Percentiles rank a stretch among this genome's conserved stretches.
These are phyloP conservation scores for rat (Rattus norvegicus) DNA, from an alignment of 2,113 vertebrate species.

Conservation along the genomic window GRCr8 NC_086023.1:52704501-52705000, in stretches of 20 bases:
- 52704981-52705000: conserved; percentile 68
- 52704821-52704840: conserved; percentile 30
- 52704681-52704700: not conserved
- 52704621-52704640: not conserved
- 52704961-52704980: conserved; percentile 76
- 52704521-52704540: not conserved
- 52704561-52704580: conserved; percentile 33
- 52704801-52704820: not conserved
- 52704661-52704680: not conserved
- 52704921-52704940: conserved; percentile 69
- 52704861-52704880: conserved; percentile 47
- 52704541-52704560: not conserved
- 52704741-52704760: not conserved
- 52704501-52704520: conserved; percentile 13
- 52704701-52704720: conserved; percentile 24
- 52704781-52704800: not conserved
- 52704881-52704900: not conserved
- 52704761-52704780: conserved; percentile 28
- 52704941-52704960: conserved; percentile 43
- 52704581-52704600: conserved; percentile 48
- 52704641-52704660: not conserved
- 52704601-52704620: conserved; percentile 20
- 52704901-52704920: conserved; percentile 31
- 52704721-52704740: not conserved
- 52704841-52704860: conserved; percentile 39